Base-by-base conservation (phyloP, 2,888 invertebrate genomes). In the Spilarctia lutea region DNA sequence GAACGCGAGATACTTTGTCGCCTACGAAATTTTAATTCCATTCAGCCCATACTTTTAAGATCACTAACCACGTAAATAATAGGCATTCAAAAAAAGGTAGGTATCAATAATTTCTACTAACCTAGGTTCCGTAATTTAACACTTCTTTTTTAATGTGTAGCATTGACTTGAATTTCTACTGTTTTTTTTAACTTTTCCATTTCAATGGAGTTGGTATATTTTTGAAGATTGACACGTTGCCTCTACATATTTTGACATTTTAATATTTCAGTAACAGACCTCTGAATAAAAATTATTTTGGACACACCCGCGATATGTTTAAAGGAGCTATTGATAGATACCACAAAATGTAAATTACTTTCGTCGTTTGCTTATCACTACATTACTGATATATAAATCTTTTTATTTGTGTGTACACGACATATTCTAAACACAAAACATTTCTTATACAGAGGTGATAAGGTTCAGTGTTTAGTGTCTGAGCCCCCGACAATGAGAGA, bases 321-420 rank as follows among this genome's bases (percentile, higher is more conserved):
- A 52, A 52, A 24, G 65, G 30, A 66, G 20, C 65, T 20, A 18
- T 66, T 18, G 39, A 66, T 39, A 24, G 33, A 11, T 30, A 20
- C 39, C 35, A 39, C 11, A 7, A 33, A 18, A 35, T 35, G 24
- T 33, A 66, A 33, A 39, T 35, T 6, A 35, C 66, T 24, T 35
- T 35, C 39, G 66, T 39, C 30, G 33, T 33, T 35, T 35, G 24
- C 66, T 66, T 66, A 66, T 66, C 66, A 66, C n/a, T 66, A 39
- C 33, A 39, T 24, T 66, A 66, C 39, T 66, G 66, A 35, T 66
- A 66, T 66, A 66, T 66, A 39, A 39, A 66, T 24, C 20, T 8
- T 66, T 18, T 2, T 2, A 11, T 56, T n/a, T 56, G 52, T n/a
- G 8, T 56, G 24, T 56, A 8, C 10, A 56, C n/a, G 24, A 56